Evolutionary conservation across 1,140 invertebrate genomes (phyloP).

Genomic region (Aplysia californica): DNA sequence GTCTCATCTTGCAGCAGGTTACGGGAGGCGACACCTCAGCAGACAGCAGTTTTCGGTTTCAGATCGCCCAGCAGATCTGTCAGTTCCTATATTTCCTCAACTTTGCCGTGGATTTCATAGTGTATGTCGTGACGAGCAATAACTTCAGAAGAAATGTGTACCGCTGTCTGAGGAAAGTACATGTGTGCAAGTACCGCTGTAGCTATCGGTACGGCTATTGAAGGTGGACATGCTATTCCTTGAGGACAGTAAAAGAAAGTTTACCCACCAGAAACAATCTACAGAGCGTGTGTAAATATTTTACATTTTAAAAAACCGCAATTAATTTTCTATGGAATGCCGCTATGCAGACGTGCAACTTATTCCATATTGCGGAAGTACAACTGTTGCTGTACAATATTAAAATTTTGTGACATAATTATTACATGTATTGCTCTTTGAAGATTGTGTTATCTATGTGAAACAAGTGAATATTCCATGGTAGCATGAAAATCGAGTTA

Average conservation of each 20-base stretch:
- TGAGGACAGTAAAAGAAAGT: not conserved
- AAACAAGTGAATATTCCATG: too few relatives aligned
- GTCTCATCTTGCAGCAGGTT: slow-evolving; percentile 44
- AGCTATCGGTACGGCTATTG: not conserved
- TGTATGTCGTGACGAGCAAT: slow-evolving; percentile 73
- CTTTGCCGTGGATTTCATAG: slow-evolving; percentile 88
- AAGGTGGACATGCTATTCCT: not conserved
- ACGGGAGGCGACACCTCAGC: slow-evolving; percentile 8
- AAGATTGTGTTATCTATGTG: too few relatives aligned
- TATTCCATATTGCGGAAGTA: too few relatives aligned
- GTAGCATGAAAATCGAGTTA: too few relatives aligned
- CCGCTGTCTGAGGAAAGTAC: slow-evolving; percentile 22
- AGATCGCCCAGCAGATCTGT: slow-evolving; percentile 48
- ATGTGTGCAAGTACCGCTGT: not conserved
- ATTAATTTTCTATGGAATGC: too few relatives aligned
- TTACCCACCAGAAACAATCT: not conserved
- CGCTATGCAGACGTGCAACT: too few relatives aligned
- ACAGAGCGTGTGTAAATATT: not conserved
- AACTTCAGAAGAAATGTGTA: slow-evolving; percentile 38
- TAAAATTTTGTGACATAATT: too few relatives aligned
- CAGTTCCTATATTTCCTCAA: slow-evolving; percentile 77
- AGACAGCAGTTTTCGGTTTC: slow-evolving; percentile 16
- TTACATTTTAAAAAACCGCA: not conserved
- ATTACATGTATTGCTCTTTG: too few relatives aligned
- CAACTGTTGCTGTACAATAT: too few relatives aligned